A percentile compares a stretch with the other conserved stretches of the same genome.
These are phyloP conservation scores for Mechanitis messenoides DNA, from an alignment of 2,888 invertebrate species.

Conservation along the genomic window DNA sequence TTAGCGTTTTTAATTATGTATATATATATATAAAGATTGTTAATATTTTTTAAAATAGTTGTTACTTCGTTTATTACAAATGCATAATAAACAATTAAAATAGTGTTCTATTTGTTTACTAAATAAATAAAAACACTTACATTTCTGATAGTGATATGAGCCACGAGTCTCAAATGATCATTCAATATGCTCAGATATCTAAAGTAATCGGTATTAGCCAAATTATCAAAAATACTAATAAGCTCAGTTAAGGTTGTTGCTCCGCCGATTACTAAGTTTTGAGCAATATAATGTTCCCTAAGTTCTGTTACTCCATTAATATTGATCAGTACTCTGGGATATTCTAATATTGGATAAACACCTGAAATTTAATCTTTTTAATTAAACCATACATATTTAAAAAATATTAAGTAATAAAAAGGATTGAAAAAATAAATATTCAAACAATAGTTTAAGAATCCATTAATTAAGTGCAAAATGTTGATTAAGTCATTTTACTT, in stretches of 20 bases:
- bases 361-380: constrained; percentile 40
- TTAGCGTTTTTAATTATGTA: too few relatives aligned
- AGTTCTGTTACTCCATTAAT: constrained; percentile 77
- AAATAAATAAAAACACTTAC: constrained; percentile 56
- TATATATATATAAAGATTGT: too few relatives aligned
- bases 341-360: constrained; percentile 55
- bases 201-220: constrained; percentile 58
- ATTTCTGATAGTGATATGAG: constrained; percentile 82
- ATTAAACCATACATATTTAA: background rate
- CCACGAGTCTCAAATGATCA: constrained; percentile 80
- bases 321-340: constrained; percentile 78
- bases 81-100: too few relatives aligned
- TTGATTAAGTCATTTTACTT: too few relatives aligned
- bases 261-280: constrained; percentile 73
- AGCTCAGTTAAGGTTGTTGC: constrained; percentile 71
- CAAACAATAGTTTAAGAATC: too few relatives aligned
- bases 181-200: constrained; percentile 75
- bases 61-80: too few relatives aligned
- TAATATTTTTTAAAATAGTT: too few relatives aligned
- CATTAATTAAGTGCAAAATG: too few relatives aligned
- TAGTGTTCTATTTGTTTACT: background rate
- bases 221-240: constrained; percentile 58
- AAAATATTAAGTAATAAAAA: background rate
- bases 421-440: too few relatives aligned
- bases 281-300: constrained; percentile 54